phyloP scores from a whole-genome alignment of 1,140 invertebrate genomes.

The Centruroides vittatus region DNA sequence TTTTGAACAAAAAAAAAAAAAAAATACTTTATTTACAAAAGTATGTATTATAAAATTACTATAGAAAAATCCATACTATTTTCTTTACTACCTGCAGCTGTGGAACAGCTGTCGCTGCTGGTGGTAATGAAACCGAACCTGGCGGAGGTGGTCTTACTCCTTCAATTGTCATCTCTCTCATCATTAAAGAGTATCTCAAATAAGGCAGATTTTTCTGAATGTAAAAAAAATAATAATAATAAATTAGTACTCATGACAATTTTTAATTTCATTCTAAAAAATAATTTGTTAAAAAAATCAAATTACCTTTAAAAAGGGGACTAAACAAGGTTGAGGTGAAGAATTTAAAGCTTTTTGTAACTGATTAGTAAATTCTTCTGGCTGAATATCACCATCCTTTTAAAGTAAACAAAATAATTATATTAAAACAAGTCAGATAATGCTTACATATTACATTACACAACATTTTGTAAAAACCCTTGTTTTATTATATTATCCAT shows the following conservation, averaged over 20 bases:
- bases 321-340: constrained; percentile 89
- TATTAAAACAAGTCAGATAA: background rate
- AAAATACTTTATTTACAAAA: too few species aligned
- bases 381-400: constrained; percentile 75
- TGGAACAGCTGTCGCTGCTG: constrained; percentile 18
- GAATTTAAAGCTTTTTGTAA: constrained; percentile 87
- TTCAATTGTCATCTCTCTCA: constrained; percentile 84
- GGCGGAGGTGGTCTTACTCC: constrained; percentile 74
- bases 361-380: constrained; percentile 87
- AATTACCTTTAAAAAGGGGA: constrained; percentile 81
- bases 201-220: constrained; percentile 86
- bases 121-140: constrained; percentile 21
- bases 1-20: too few species aligned
- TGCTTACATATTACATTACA: too few species aligned
- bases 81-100: background rate
- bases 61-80: too few species aligned
- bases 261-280: background rate
- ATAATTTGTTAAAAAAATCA: background rate
- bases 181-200: constrained; percentile 72
- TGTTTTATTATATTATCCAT: too few species aligned
- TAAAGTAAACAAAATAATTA: background rate
- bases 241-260: too few species aligned
- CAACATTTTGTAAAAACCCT: too few species aligned
- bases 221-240: background rate
- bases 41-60: too few species aligned